phyloP scores from a whole-genome alignment of 2,113 vertebrate genomes.

The Cettia cetti region DNA sequence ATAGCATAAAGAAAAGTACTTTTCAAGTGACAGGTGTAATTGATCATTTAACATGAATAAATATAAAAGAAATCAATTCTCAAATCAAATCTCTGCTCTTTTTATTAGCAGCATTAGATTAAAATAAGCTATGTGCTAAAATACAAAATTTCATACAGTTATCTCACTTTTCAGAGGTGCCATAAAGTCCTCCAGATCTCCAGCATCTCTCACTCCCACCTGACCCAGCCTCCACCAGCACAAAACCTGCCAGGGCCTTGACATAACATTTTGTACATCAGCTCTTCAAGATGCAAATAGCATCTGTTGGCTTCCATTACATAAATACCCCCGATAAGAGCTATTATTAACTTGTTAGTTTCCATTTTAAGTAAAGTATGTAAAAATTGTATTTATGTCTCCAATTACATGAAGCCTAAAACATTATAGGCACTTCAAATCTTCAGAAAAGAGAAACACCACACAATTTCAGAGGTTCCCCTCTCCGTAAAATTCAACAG shows the following conservation, averaged over 20 bases:
- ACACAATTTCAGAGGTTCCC: neutral
- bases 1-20: neutral
- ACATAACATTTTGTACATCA: neutral
- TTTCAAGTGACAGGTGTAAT: neutral
- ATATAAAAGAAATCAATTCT: neutral
- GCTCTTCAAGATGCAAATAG: slow-evolving; percentile 32
- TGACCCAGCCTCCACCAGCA: neutral
- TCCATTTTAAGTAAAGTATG: slow-evolving; percentile 52
- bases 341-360: slow-evolving; percentile 55
- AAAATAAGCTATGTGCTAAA: neutral
- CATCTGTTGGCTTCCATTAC: slow-evolving; percentile 51
- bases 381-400: slow-evolving; percentile 24
- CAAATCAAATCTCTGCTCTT: neutral
- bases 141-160: neutral
- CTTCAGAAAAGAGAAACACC: neutral
- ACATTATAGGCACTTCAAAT: neutral
- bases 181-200: neutral
- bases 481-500: neutral
- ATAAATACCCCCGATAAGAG: slow-evolving; percentile 25
- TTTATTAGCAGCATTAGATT: neutral
- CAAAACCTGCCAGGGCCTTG: slow-evolving; percentile 2
- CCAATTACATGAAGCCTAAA: neutral
- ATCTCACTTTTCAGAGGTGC: neutral
- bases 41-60: neutral
- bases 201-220: slow-evolving; percentile 5